Evolutionary conservation across 2,797 vertebrate genomes (phyloP).

Genomic region (Rhynchotus rufescens): DNA sequence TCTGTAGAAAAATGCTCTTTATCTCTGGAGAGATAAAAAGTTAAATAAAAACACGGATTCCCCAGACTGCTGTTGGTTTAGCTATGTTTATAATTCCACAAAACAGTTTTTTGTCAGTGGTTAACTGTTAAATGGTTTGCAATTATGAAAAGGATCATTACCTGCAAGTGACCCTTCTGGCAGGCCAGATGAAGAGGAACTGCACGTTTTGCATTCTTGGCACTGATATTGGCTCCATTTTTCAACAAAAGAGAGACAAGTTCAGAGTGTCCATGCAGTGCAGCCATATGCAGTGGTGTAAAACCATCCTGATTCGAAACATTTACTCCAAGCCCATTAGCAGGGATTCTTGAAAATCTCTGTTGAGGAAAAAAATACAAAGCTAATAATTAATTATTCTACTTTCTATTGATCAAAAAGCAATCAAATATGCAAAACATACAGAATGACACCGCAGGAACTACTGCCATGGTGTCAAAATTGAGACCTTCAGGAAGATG

Average conservation of each 20-base stretch:
- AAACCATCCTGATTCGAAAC: constrained; percentile 86
- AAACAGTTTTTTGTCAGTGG: neutral
- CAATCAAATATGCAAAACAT: neutral
- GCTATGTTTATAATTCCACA: neutral
- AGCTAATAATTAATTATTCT: neutral
- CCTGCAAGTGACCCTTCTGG: constrained; percentile 90
- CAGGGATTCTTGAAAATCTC: constrained; percentile 80
- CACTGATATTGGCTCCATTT: constrained; percentile 86
- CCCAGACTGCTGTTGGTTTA: neutral
- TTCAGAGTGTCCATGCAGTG: constrained; percentile 84
- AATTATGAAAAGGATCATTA: constrained; percentile 17
- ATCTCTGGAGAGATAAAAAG: fast-evolving
- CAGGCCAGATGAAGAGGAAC: constrained; percentile 92
- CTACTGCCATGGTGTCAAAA: neutral
- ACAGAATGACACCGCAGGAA: neutral
- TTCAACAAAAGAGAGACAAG: constrained; percentile 85
- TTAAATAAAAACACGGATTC: neutral
- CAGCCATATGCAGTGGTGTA: constrained; percentile 89
- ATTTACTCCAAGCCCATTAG: constrained; percentile 86
- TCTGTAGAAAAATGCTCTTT: neutral
- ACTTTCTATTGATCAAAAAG: neutral
- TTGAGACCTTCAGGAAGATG: neutral
- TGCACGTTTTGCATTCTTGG: constrained; percentile 82
- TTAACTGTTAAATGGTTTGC: neutral
- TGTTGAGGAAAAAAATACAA: constrained; percentile 9